Base-by-base conservation (phyloP, 2,888 invertebrate genomes). In the Dermolepida albohirtum region DNA sequence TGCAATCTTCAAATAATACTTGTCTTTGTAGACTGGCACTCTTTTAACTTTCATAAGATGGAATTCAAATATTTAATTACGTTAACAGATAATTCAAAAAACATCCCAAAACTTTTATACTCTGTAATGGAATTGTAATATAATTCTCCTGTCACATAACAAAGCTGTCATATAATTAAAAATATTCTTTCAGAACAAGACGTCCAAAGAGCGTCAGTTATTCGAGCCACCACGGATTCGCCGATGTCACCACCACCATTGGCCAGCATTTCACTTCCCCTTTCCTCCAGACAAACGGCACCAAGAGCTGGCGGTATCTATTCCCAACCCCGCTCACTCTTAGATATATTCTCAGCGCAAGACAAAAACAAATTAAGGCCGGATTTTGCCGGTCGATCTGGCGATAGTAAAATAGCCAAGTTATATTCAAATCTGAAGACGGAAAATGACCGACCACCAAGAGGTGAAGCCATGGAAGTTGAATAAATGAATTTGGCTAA, bases 221-320 rank as follows among this genome's bases (percentile, higher is more conserved):
- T 90, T 68, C 84, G 94, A 57, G 92, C 94, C 1, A 93, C 93
- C 0, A 93, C 94, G 0, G 95, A 95, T 80, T 94, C 94, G 0
- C 94, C 94, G 0, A 88, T 94, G 81, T 95, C 95, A 0, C 94
- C 94, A 0, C 92, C 92, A 0, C 89, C 91, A 2, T 68, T 84
- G 51, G 72, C 82, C 0, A 81, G 77, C 67, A 78, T 82, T 55
- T 76, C 77, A 5, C 73, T 79, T 1, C 75, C 80, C 1, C 69
- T 77, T 39, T 76, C 78, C 2, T 76, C 22, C 22, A 72, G 71
- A 5, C 74, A 74, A 39, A 64, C 70, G 7, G 66, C 70, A 5
- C 76, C 77, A 40, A 78, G 78, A 5, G 75, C 78, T 14, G 71
- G 80, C 2, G 79, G 81, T 4, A 79, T 80, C 40, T 78, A 82